Evolutionary conservation across 2,888 invertebrate genomes (phyloP).

Genomic region (Clostera curtula): DNA sequence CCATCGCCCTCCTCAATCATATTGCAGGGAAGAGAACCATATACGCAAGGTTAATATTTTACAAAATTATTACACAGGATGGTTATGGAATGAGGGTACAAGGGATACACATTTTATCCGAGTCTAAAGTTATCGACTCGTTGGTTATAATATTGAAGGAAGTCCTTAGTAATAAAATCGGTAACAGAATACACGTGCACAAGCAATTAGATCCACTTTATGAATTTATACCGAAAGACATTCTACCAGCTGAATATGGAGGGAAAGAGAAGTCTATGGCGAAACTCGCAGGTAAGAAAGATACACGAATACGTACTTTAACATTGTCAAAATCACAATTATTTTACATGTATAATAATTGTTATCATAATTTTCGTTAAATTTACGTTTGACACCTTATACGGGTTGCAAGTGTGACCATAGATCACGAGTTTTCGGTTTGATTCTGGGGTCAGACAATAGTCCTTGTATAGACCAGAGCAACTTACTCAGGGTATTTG

Average conservation of each 20-base stretch:
- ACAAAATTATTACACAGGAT: background rate
- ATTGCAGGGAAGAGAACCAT: too few relatives aligned
- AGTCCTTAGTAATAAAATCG: background rate
- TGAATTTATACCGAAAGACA: background rate
- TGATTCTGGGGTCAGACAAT: too few relatives aligned
- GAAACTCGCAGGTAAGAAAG: slow-evolving; percentile 21
- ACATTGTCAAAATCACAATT: too few relatives aligned
- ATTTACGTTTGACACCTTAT: too few relatives aligned
- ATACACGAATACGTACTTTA: too few relatives aligned
- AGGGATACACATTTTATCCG: background rate
- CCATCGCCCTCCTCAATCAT: too few relatives aligned
- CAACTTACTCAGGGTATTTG: too few relatives aligned
- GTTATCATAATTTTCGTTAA: too few relatives aligned
- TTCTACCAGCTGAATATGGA: background rate
- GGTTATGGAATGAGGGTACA: slow-evolving; percentile 1
- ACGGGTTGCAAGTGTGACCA: too few relatives aligned
- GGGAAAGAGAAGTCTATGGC: slow-evolving; percentile 8
- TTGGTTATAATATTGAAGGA: background rate
- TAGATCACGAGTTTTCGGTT: too few relatives aligned
- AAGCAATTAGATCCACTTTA: background rate
- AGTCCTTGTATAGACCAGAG: too few relatives aligned
- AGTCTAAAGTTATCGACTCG: background rate
- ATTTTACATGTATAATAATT: too few relatives aligned
- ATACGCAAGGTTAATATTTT: background rate
- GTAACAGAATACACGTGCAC: background rate